Percentiles rank a stretch among this genome's conserved stretches.
Conservation (phyloP, 1,140 invertebrate species). For the Littorina saxatilis region DNA sequence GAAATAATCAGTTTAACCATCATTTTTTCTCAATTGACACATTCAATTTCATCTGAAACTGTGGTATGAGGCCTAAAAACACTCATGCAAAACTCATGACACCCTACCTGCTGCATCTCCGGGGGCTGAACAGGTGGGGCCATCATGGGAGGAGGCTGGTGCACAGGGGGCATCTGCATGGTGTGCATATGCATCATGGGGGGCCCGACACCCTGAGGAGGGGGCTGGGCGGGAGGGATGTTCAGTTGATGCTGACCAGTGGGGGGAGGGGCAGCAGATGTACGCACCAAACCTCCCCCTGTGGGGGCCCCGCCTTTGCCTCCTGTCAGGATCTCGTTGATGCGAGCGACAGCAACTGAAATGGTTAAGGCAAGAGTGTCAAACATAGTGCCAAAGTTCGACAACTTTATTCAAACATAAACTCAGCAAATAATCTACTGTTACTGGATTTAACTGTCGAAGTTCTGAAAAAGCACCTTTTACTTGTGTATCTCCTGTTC, state of each 20-base stretch:
- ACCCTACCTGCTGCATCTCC: constrained; percentile 39
- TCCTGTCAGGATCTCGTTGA: constrained; percentile 79
- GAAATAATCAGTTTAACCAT: no score
- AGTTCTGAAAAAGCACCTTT: no score
- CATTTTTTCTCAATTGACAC: no score
- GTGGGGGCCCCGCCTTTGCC: constrained; percentile 50
- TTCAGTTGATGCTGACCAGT: constrained; percentile 33
- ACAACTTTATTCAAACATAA: no score
- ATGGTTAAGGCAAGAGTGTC: no score
- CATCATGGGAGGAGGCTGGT: constrained; percentile 35
- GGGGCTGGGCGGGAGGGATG: constrained; percentile 37
- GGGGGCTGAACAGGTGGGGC: constrained; percentile 42
- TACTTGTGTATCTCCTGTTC: no score
- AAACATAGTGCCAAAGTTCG: no score
- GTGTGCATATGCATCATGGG: constrained; percentile 24
- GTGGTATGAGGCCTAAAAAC: no score
- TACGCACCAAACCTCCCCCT: constrained; percentile 43
- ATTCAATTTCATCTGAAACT: no score
- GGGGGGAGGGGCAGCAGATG: not conserved
- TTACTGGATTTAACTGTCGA: no score
- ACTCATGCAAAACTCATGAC: no score
- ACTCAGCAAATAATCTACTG: no score
- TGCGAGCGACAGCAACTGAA: constrained; percentile 80
- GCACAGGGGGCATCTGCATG: constrained; percentile 31
- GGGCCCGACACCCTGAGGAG: constrained; percentile 24